Evolutionary conservation across 37 sponge, comb jelly and placozoan genomes (phyloP).

Genomic region (Cladorhizidae sp.): DNA sequence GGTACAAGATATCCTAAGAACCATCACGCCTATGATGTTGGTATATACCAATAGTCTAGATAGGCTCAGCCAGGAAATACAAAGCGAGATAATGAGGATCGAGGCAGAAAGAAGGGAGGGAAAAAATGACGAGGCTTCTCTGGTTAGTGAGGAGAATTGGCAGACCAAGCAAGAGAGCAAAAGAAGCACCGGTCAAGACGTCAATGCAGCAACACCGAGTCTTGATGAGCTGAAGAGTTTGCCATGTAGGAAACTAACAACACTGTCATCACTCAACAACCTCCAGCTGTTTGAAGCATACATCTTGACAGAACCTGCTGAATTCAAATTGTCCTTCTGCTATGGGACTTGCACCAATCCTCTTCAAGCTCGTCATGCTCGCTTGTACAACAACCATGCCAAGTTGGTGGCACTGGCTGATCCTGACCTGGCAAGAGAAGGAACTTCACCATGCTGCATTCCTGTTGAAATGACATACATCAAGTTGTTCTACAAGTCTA

Average conservation of each 20-base stretch:
- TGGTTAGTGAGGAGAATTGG: neutral
- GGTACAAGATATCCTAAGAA: neutral
- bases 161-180: neutral
- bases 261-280: neutral
- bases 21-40: slow-evolving; percentile 22
- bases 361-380: neutral
- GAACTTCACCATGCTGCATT: slow-evolving; percentile 26
- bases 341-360: slow-evolving; percentile 25
- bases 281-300: neutral
- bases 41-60: slow-evolving; percentile 3
- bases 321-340: slow-evolving; percentile 15
- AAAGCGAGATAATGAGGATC: no score
- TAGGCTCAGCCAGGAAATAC: no score
- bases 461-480: neutral
- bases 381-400: slow-evolving; percentile 3
- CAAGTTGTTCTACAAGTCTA: neutral
- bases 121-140: neutral
- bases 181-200: neutral
- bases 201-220: neutral
- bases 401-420: neutral
- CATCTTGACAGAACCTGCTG: neutral
- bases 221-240: neutral
- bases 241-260: neutral
- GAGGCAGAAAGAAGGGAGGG: no score
- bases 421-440: neutral